Conservation (phyloP, 2,888 invertebrate genomes). For the Celastrina argiolus region DNA sequence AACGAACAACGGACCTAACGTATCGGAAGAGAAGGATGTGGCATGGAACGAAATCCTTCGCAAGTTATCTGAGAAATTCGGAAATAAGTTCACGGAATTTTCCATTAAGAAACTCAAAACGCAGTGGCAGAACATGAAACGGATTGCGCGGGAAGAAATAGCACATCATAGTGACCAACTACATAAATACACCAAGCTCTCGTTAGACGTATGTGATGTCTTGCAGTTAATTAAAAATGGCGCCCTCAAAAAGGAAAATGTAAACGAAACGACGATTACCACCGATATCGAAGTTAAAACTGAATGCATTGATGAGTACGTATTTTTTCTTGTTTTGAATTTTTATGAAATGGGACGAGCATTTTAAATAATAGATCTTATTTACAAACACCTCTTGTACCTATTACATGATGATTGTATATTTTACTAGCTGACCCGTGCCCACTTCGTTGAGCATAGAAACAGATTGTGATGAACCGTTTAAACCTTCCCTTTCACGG, state of each 20-base stretch:
- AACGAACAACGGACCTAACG: conserved; percentile 62
- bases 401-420: too few species aligned
- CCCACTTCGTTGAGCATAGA: too few species aligned
- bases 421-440: too few species aligned
- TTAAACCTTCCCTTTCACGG: too few species aligned
- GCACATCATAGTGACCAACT: conserved; percentile 49
- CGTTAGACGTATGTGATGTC: conserved; percentile 62
- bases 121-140: conserved; percentile 75
- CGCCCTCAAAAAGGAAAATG: conserved; percentile 44
- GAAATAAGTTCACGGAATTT: conserved; percentile 59
- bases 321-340: conserved; percentile 27
- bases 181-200: conserved; percentile 53
- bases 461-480: too few species aligned
- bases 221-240: conserved; percentile 60
- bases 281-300: conserved; percentile 64
- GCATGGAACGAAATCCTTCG: conserved; percentile 68
- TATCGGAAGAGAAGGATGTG: conserved; percentile 66
- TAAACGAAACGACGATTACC: conserved; percentile 49
- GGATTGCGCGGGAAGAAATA: conserved; percentile 67
- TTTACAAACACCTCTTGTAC: too few species aligned
- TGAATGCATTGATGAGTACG: conserved; percentile 70
- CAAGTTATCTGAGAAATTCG: conserved; percentile 55
- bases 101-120: conserved; percentile 70
- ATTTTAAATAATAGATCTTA: too few species aligned
- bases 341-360: too few species aligned